phyloP scores from a whole-genome alignment of 2,888 invertebrate species.

The Hedya salicella region DNA sequence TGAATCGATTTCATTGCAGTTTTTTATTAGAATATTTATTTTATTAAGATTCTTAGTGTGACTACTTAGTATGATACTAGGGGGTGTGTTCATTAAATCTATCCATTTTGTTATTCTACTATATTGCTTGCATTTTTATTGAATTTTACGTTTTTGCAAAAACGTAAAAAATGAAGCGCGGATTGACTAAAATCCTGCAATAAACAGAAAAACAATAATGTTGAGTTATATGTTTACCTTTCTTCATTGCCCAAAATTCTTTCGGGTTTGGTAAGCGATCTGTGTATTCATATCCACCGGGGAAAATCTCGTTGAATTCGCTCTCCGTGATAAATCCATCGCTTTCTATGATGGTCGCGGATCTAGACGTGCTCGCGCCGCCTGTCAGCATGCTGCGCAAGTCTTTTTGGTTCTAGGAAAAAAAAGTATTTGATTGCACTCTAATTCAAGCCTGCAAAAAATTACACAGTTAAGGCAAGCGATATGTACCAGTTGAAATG shows the following conservation, averaged over 20 bases:
- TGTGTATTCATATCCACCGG: constrained; percentile 56
- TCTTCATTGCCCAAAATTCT: constrained; percentile 64
- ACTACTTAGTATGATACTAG: too few relatives aligned
- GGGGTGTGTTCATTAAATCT: too few relatives aligned
- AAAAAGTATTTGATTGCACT: background rate
- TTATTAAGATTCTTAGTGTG: too few relatives aligned
- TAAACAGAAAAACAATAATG: too few relatives aligned
- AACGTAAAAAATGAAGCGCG: too few relatives aligned
- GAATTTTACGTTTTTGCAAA: too few relatives aligned
- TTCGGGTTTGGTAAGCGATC: constrained; percentile 50
- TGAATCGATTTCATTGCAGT: too few relatives aligned
- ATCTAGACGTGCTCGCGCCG: constrained; percentile 52
- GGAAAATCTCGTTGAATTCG: constrained; percentile 64
- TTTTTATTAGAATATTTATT: too few relatives aligned
- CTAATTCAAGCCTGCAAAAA: background rate
- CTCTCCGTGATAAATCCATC: constrained; percentile 56
- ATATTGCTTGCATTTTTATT: too few relatives aligned
- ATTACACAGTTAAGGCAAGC: constrained; percentile 10
- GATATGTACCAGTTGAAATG: too few relatives aligned
- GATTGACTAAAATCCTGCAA: too few relatives aligned
- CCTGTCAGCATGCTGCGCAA: constrained; percentile 66
- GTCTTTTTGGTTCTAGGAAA: constrained; percentile 69
- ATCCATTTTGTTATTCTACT: too few relatives aligned
- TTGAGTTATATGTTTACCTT: constrained; percentile 55
- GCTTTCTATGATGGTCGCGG: constrained; percentile 38